These are phyloP conservation scores for Drosophila yooni DNA, from an alignment of 2,888 invertebrate genomes.

Conservation along the genomic window DNA sequence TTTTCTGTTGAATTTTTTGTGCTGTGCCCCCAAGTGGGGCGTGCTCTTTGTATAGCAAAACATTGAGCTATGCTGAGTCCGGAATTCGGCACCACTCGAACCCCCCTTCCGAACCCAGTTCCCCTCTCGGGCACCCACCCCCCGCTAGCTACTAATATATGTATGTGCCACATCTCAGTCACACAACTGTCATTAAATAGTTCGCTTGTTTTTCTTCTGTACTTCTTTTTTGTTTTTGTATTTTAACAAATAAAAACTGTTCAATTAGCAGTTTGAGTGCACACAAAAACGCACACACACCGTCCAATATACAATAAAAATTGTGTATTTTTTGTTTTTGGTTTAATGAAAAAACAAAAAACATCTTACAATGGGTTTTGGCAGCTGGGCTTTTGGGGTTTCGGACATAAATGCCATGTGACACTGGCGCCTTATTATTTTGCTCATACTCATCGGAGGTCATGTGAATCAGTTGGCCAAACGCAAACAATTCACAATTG, in stretches of 20 bases:
- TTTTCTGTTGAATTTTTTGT: conserved; percentile 66
- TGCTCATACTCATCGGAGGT: conserved; percentile 41
- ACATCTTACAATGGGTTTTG: conserved; percentile 26
- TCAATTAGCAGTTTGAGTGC: conserved; percentile 63
- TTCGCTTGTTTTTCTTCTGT: conserved; percentile 28
- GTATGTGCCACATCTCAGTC: background rate
- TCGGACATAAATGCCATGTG: conserved; percentile 27
- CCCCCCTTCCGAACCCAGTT: background rate
- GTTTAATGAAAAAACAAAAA: conserved; percentile 6
- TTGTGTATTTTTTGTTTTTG: background rate
- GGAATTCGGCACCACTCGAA: conserved; percentile 26
- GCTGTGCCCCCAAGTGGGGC: conserved; percentile 57
- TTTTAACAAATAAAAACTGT: conserved; percentile 59
- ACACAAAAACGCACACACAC: conserved; percentile 16
- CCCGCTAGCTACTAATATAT: background rate
- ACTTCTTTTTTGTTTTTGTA: conserved; percentile 31
- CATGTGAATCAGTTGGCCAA: conserved; percentile 63
- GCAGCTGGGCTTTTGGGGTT: conserved; percentile 15
- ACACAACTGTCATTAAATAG: conserved; percentile 56
- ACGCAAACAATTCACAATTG: conserved; percentile 32
- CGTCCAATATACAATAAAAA: conserved; percentile 14
- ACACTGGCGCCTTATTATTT: conserved; percentile 24
- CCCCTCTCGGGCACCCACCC: background rate
- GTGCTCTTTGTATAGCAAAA: conserved; percentile 66
- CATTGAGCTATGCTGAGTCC: conserved; percentile 62